Evolutionary conservation across 2,888 invertebrate species (phyloP).

Genomic region (Teinopalpus imperialis): DNA sequence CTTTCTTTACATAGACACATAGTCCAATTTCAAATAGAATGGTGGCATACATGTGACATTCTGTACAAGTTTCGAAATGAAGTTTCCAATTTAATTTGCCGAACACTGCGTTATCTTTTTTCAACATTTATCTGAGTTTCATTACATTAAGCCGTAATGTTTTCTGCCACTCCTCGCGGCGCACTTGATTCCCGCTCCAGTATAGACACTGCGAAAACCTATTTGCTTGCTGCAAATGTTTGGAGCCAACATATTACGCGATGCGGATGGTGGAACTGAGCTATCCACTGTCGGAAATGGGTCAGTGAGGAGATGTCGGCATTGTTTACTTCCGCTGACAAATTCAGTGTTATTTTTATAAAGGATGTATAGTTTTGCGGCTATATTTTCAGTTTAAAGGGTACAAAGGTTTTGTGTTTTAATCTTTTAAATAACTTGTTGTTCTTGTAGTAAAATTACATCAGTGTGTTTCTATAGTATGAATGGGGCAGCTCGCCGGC

Average conservation of each 20-base stretch:
- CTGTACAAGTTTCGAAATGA: conserved; percentile 39
- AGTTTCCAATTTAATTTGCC: conserved; percentile 78
- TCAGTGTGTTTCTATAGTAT: too few relatives aligned
- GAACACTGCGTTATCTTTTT: conserved; percentile 70
- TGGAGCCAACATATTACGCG: conserved; percentile 7
- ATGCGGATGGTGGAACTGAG: conserved; percentile 4
- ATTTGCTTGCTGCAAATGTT: conserved; percentile 11
- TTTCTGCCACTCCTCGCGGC: conserved; percentile 32
- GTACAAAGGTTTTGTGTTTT: too few relatives aligned
- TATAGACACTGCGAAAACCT: conserved; percentile 7
- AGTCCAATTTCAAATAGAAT: conserved; percentile 28
- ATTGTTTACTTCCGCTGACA: conserved; percentile 15
- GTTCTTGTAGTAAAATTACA: too few relatives aligned
- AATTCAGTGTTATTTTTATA: conserved; percentile 12
- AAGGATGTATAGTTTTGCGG: conserved; percentile 2
- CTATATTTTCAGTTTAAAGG: conserved; percentile 25
- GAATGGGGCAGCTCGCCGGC: too few relatives aligned
- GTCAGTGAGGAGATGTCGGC: conserved; percentile 8
- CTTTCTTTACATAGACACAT: conserved; percentile 9
- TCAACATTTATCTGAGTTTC: conserved; percentile 72
- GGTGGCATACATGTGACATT: conserved; percentile 33
- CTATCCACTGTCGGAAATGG: conserved; percentile 4
- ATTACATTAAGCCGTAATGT: conserved; percentile 69
- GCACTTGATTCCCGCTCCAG: conserved; percentile 8
- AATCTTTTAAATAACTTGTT: too few relatives aligned